These are phyloP conservation scores for Actinernus sp. DNA, from an alignment of 92 coral and sea anemone species.

Conservation along the genomic window DNA sequence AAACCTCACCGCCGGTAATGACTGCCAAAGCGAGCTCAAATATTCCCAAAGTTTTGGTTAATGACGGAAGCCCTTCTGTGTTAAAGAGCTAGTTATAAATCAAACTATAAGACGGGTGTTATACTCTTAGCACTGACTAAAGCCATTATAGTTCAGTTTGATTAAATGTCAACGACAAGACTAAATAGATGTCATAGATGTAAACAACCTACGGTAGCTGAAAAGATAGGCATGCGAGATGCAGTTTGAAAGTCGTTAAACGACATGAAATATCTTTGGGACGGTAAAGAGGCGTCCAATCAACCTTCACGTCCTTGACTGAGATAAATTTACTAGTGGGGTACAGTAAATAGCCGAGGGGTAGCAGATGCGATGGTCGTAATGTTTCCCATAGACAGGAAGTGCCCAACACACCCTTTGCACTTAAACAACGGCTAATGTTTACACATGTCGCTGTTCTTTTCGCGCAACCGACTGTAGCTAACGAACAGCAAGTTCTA, in stretches of 20 bases:
- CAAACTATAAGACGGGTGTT: slow-evolving; percentile 30
- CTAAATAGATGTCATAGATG: too few relatives aligned
- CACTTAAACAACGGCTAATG: background rate
- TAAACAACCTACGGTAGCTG: too few relatives aligned
- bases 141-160: slow-evolving; percentile 33
- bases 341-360: too few relatives aligned
- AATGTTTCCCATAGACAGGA: background rate
- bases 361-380: background rate
- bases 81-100: slow-evolving; percentile 44
- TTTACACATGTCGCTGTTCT: background rate
- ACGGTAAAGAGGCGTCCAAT: too few relatives aligned
- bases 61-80: slow-evolving; percentile 35
- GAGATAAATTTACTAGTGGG: too few relatives aligned
- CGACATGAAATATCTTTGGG: too few relatives aligned
- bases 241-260: too few relatives aligned
- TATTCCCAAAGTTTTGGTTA: slow-evolving; percentile 15
- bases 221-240: too few relatives aligned
- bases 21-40: slow-evolving; percentile 28
- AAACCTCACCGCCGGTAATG: slow-evolving; percentile 40
- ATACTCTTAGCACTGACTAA: slow-evolving; percentile 19
- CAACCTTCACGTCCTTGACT: too few relatives aligned
- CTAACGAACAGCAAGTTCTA: too few relatives aligned
- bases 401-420: background rate
- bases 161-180: too few relatives aligned
- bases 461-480: background rate